Conservation (phyloP, 1,140 invertebrate species). For the Calliopsis andreniformis region DNA sequence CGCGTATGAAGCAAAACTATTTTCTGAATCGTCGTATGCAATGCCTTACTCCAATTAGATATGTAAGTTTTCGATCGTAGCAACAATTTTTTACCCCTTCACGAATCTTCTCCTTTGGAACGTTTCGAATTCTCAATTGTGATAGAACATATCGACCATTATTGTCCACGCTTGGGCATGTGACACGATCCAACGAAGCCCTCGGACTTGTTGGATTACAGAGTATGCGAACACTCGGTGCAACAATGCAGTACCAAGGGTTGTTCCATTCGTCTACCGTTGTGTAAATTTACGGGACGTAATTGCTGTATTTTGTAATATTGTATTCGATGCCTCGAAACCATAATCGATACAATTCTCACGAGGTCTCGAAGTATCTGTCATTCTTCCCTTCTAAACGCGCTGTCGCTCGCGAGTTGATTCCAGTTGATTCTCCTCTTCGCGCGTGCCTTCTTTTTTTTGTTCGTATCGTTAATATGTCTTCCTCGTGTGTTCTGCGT, state of each 20-base stretch:
- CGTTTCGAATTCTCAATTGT: neutral
- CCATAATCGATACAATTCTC: slow-evolving; percentile 21
- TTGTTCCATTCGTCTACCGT: neutral
- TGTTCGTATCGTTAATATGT: slow-evolving; percentile 1
- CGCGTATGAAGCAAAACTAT: slow-evolving; percentile 1
- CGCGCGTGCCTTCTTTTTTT: neutral
- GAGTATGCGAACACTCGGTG: neutral
- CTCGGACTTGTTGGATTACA: neutral
- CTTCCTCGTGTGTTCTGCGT: neutral
- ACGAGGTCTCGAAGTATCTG: slow-evolving; percentile 8
- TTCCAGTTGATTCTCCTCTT: slow-evolving; percentile 1
- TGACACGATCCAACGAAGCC: neutral
- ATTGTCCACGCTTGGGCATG: neutral
- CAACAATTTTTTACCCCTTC: neutral
- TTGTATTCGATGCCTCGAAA: slow-evolving; percentile 36
- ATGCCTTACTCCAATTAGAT: neutral
- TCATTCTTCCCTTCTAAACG: slow-evolving; percentile 12
- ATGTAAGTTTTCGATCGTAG: neutral
- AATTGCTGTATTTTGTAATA: slow-evolving; percentile 46
- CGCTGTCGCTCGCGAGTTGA: neutral
- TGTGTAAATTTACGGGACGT: slow-evolving; percentile 8
- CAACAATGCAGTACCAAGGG: neutral
- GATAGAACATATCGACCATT: neutral
- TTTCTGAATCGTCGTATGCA: neutral
- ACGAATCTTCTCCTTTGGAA: neutral